Conservation (phyloP, 92 coral and sea anemone genomes). For the Actinernus sp. region DNA sequence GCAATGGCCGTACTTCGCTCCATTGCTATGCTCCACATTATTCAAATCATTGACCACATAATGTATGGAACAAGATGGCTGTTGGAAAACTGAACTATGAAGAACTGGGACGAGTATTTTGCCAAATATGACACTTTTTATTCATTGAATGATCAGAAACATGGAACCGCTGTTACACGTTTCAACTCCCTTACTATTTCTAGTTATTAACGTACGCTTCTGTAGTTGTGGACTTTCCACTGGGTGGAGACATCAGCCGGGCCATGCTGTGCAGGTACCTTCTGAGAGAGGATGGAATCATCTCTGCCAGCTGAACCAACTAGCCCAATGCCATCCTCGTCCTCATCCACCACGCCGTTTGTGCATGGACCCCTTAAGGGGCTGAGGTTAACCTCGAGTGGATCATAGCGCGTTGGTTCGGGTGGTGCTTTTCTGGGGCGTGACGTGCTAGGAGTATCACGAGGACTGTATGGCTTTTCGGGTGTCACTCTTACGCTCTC, state of each 20-base stretch:
- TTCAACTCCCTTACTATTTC: slow-evolving; percentile 2
- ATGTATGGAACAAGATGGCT: too few relatives aligned
- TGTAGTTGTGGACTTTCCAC: not conserved
- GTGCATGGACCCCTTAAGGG: slow-evolving; percentile 47
- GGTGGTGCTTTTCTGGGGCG: slow-evolving; percentile 83
- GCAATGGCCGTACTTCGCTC: too few relatives aligned
- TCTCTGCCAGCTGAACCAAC: slow-evolving; percentile 1
- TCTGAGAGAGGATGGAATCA: not conserved
- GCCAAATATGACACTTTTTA: too few relatives aligned
- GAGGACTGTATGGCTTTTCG: slow-evolving; percentile 64
- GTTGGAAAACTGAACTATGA: too few relatives aligned
- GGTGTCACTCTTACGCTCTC: slow-evolving; percentile 76
- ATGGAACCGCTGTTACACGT: slow-evolving; percentile 5
- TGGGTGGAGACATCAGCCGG: not conserved
- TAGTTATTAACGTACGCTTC: slow-evolving; percentile 5
- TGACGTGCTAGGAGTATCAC: slow-evolving; percentile 63
- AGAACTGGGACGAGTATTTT: too few relatives aligned
- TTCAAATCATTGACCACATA: too few relatives aligned
- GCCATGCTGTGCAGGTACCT: not conserved
- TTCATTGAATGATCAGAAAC: too few relatives aligned
- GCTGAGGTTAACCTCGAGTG: slow-evolving; percentile 73
- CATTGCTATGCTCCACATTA: too few relatives aligned
- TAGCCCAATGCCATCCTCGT: slow-evolving; percentile 10
- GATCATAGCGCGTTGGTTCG: slow-evolving; percentile 82
- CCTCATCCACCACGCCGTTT: slow-evolving; percentile 17